Evolutionary conservation across 2,797 vertebrate species (phyloP).

Genomic region (Telmatherina bonti): DNA sequence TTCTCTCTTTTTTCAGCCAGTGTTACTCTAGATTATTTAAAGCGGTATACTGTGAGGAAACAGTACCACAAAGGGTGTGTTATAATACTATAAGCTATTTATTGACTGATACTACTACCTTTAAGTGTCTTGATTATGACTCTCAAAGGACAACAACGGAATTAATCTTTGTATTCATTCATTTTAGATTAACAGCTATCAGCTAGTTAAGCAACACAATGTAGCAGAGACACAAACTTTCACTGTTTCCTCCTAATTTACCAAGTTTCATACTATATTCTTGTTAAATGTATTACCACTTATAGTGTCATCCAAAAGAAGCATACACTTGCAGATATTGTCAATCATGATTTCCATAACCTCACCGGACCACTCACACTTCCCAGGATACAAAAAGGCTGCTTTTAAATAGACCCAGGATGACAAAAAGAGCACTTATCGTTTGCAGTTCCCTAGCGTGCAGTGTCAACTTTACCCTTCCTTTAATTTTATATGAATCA

Average conservation of each 20-base stretch:
- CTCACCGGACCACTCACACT: neutral
- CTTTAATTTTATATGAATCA: constrained; percentile 55
- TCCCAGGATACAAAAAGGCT: constrained; percentile 19
- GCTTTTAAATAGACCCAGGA: constrained; percentile 6
- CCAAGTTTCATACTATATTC: neutral
- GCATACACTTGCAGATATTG: neutral
- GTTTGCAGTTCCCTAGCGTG: constrained; percentile 3
- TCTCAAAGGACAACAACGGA: no score
- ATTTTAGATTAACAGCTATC: neutral
- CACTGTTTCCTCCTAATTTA: neutral
- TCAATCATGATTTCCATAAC: constrained; percentile 19
- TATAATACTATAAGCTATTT: no score
- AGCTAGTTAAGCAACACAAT: no score
- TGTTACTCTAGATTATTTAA: no score
- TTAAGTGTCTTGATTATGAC: no score
- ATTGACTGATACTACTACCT: no score
- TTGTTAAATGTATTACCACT: neutral
- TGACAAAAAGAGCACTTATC: constrained; percentile 31
- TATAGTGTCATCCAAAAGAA: neutral
- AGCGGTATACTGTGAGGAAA: no score
- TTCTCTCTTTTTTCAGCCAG: no score
- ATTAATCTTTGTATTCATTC: neutral
- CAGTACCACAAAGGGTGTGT: no score
- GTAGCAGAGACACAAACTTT: neutral
- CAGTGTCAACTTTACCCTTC: constrained; percentile 54